These are phyloP conservation scores for Drosophila atroscutellata DNA, from an alignment of 2,888 invertebrate species.

Conservation along the genomic window DNA sequence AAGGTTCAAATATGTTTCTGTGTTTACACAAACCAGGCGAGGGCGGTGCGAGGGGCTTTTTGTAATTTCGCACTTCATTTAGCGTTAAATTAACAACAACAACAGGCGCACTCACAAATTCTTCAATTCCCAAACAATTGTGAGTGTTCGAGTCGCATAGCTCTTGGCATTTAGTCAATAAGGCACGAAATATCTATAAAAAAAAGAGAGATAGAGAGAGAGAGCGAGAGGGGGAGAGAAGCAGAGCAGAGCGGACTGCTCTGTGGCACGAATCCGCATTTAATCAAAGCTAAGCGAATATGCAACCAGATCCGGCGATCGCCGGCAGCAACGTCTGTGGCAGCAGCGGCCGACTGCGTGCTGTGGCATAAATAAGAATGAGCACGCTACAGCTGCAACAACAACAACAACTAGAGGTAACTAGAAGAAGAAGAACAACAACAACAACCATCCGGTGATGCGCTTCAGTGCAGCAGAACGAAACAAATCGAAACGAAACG, in stretches of 20 bases:
- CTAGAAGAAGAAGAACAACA: slow-evolving; percentile 12
- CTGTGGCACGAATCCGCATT: slow-evolving; percentile 70
- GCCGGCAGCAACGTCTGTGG: slow-evolving; percentile 1
- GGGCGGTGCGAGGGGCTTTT: slow-evolving; percentile 10
- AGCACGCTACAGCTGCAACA: slow-evolving; percentile 57
- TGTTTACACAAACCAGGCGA: slow-evolving; percentile 42
- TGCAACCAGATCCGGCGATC: slow-evolving; percentile 53
- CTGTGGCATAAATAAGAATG: slow-evolving; percentile 66
- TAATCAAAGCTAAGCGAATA: slow-evolving; percentile 68
- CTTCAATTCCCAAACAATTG: slow-evolving; percentile 41
- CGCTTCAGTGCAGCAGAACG: slow-evolving; percentile 74
- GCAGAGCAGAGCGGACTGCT: slow-evolving; percentile 7
- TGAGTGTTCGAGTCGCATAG: slow-evolving; percentile 14
- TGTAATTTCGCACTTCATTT: slow-evolving; percentile 80
- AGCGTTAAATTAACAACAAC: slow-evolving; percentile 72
- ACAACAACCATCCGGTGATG: slow-evolving; percentile 59
- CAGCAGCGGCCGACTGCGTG: slow-evolving; percentile 48
- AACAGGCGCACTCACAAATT: slow-evolving; percentile 30
- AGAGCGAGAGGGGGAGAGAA: background rate
- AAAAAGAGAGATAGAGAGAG: background rate
- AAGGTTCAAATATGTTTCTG: slow-evolving; percentile 40
- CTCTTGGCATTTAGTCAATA: slow-evolving; percentile 50
- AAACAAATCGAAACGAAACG: slow-evolving; percentile 34
- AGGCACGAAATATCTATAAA: slow-evolving; percentile 69
- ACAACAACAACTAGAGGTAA: slow-evolving; percentile 22